Base-by-base conservation (phyloP, 2,888 invertebrate species). In the Drosophila glabriapex region DNA sequence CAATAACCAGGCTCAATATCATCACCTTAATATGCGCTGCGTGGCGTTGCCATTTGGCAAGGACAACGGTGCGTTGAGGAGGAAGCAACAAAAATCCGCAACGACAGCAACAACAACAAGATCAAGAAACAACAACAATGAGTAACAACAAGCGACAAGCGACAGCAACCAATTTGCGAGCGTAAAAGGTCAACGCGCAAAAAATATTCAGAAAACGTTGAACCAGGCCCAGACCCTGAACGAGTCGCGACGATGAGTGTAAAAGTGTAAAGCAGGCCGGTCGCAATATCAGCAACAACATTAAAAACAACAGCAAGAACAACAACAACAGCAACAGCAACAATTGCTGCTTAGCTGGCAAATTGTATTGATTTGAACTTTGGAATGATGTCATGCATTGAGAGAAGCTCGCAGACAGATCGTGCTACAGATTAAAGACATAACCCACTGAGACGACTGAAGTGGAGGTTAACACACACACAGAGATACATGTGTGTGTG, bases 171-270 rank as follows among this genome's bases (percentile, higher is more conserved):
- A 82, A 68, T 68, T 67, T 67, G 59, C 69, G 37, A 37, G 4
- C 39, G 70, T 58, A 66, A 87, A 85, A 85, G 85, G 85, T 85
- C 85, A 82, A 82, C 72, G 87, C 77, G 88, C 83, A 83, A 83
- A 67, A 62, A 31, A 28, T 41, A 76, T 81, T 83, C 74, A 78
- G 41, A 68, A 85, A 64, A 62, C 85, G 85, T 85, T 85, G 85
- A 85, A 85, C 76, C 83, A 63, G 54, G 50, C 37, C 12, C 41
- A 73, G 73, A 80, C 80, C 80, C 77, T 77, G 80, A 73, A 73
- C 50, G 29, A 56, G 41, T 12, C 49, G 39, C 35, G 28, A 22
- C 59, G 68, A 54, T 67, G 68, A 72, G 72, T 67, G 73, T 63
- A 68, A 66, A 78, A 73, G 78, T 75, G 71, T 80, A 76, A 82